Base-by-base conservation (phyloP, 64 coral and sea anemone species). In the Pocillopora verrucosa region DNA sequence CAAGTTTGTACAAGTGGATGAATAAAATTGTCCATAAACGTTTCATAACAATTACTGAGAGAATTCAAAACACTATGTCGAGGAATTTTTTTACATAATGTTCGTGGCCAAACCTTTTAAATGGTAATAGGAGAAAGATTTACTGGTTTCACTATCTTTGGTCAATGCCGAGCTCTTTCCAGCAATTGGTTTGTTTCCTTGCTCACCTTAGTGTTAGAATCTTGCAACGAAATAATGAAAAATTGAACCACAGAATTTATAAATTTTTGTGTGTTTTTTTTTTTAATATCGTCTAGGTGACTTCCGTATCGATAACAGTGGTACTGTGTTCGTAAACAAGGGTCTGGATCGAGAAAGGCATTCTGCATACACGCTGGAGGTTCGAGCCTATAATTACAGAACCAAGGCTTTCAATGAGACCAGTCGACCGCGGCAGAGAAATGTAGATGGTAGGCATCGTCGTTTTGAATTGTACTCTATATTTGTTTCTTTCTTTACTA, bases 311-410 rank as follows among this genome's bases (percentile, higher is more conserved):
- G 93, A 91, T 20, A 93, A 25, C n/a, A 63, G 91, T 3, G 95
- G 95, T 34, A 65, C 76, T 3, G 84, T 97, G 16, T 90, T 56
- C 56, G 84, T 97, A 3, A 90, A 88, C 36, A 92, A 76, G 22
- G 35, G 36, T 5, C 13, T 97, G 62, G 95, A 97, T 80, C 85
- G 95, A 78, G 95, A 97, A 59, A 60, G 77, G 2, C 51, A 56
- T 13, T 14, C 82, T 13, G 9, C 73, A 9, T 97, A 87, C 59
- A 77, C 79, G 11, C 56, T 97, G 16, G 56, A 38, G 24, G 78
- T 89, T 20, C 91, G 91, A 76, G 95, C 95, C 14, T 93, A 72
- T 51, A 97, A 97, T 34, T 88, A 93, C 67, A 60, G 87, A 84
- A 91, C 72, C 16, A 86, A 60, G 65, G 95, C 91, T 16, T 93